These are phyloP conservation scores for Eudorcas thomsonii DNA, from an alignment of 2,113 vertebrate species.

Conservation along the genomic window DNA sequence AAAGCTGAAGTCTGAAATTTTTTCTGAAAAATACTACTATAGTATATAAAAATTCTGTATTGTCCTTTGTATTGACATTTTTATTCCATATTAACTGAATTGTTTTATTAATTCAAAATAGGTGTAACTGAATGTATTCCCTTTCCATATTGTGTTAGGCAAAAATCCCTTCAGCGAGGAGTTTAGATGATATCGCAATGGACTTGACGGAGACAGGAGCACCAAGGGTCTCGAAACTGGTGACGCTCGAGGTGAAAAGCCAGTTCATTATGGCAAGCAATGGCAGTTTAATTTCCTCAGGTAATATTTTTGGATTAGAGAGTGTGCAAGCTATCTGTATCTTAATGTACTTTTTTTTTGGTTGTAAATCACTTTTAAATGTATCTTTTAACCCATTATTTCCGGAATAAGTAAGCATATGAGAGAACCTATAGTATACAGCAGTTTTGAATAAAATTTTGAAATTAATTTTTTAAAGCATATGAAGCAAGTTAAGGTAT, in stretches of 20 bases:
- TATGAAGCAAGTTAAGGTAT: constrained; percentile 7
- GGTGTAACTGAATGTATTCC: not conserved
- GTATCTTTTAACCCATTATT: not conserved
- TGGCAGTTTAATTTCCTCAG: constrained; percentile 95
- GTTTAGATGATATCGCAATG: constrained; percentile 93
- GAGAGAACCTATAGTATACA: not conserved
- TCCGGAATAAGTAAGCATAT: not conserved
- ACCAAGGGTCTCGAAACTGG: constrained; percentile 86
- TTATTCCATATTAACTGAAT: not conserved
- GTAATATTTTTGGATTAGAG: constrained; percentile 70
- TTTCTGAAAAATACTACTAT: not conserved
- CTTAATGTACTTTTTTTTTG: not conserved
- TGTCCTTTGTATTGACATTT: not conserved
- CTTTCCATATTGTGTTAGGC: constrained; percentile 79
- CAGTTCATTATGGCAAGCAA: constrained; percentile 96
- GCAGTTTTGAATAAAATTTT: not conserved
- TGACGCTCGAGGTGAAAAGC: constrained; percentile 87
- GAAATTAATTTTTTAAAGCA: not conserved
- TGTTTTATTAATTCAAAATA: not conserved
- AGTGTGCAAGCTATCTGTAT: not conserved
- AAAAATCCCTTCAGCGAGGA: constrained; percentile 92
- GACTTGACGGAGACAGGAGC: constrained; percentile 91
- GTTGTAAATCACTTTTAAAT: not conserved
- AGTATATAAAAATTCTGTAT: not conserved
- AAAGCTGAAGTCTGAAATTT: not conserved